These are phyloP conservation scores for Mus minutoides DNA, from an alignment of 2,797 vertebrate genomes.

Conservation along the genomic window DNA sequence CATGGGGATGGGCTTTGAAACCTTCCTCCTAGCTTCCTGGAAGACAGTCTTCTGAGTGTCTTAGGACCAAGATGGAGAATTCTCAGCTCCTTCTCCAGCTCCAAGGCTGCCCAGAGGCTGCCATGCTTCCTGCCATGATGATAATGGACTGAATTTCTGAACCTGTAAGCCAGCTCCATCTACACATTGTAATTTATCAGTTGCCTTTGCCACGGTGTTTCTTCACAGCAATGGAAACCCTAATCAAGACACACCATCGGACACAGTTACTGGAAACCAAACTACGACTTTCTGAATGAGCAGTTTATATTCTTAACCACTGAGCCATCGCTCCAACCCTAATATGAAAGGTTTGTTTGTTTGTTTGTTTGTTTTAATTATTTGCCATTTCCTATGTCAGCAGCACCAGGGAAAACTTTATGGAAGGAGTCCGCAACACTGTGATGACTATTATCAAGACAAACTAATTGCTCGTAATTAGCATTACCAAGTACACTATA, in stretches of 20 bases:
- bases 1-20: too few species aligned
- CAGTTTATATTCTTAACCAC: neutral
- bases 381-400: neutral
- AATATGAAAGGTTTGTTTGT: too few species aligned
- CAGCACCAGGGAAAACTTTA: neutral
- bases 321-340: neutral
- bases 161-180: neutral
- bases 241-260: neutral
- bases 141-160: too few species aligned
- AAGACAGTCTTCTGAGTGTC: too few species aligned
- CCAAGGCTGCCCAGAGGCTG: too few species aligned
- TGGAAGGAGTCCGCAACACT: constrained; percentile 3
- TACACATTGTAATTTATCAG: neutral
- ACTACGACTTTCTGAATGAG: neutral
- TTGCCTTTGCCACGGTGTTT: neutral
- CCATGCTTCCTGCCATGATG: too few species aligned
- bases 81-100: too few species aligned
- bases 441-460: constrained; percentile 41
- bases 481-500: constrained; percentile 24
- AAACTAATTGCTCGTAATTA: constrained; percentile 40
- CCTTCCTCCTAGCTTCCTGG: too few species aligned
- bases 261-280: neutral
- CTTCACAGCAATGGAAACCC: too few species aligned
- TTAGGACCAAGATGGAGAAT: too few species aligned
- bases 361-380: too few species aligned